phyloP scores from a whole-genome alignment of 2,888 invertebrate genomes.

The Drosophila stalkeri region DNA sequence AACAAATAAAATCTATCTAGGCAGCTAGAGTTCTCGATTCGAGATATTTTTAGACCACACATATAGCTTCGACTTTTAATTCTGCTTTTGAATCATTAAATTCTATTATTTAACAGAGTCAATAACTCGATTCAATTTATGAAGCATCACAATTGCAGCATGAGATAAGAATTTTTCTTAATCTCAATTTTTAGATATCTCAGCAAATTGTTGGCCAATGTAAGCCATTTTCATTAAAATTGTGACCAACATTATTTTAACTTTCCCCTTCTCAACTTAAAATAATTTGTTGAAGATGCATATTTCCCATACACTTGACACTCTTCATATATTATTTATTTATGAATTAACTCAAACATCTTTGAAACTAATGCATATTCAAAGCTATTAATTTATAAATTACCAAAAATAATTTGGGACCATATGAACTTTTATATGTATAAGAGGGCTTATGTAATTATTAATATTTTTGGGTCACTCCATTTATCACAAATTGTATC shows the following conservation, averaged over 20 bases:
- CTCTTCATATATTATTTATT: neutral
- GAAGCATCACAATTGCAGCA: neutral
- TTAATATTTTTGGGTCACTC: constrained; percentile 1
- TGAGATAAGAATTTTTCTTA: neutral
- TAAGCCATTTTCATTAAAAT: constrained; percentile 8
- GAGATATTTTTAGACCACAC: too few relatives aligned
- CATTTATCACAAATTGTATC: constrained; percentile 22
- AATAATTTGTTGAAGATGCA: too few relatives aligned
- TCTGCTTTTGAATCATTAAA: too few relatives aligned
- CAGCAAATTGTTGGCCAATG: neutral
- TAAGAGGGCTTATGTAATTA: too few relatives aligned
- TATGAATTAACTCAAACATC: neutral
- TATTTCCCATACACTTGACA: neutral
- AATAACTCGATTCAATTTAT: too few relatives aligned
- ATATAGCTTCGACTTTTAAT: too few relatives aligned
- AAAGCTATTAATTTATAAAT: neutral
- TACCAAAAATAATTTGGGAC: neutral
- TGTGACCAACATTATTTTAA: neutral
- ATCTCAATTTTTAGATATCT: neutral
- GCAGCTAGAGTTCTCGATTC: too few relatives aligned
- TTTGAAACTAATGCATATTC: neutral
- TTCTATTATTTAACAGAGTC: too few relatives aligned
- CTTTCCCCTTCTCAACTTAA: neutral
- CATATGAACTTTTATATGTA: too few relatives aligned
- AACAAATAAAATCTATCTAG: too few relatives aligned